Percentiles rank a stretch among this genome's conserved stretches.
phyloP scores from a whole-genome alignment of 2,888 invertebrate genomes.

The Mythimna albipuncta region DNA sequence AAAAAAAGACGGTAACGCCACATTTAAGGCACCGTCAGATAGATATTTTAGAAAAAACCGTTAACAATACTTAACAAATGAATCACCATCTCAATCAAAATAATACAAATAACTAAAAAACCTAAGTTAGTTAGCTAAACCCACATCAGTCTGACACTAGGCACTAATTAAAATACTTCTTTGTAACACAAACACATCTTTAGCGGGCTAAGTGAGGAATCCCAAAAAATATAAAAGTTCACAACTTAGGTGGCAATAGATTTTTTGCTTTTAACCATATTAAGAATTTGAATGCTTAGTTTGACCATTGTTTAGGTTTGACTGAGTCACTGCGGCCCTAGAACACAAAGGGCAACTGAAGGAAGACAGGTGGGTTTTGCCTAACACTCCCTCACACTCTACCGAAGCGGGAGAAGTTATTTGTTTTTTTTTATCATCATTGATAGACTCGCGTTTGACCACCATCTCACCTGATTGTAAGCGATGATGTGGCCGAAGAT shows the following conservation, averaged over 20 bases:
- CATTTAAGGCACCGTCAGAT: too few species aligned
- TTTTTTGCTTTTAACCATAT: conserved; percentile 50
- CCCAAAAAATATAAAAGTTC: conserved; percentile 60
- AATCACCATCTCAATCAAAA: conserved; percentile 46
- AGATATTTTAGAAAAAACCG: not conserved
- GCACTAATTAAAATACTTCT: conserved; percentile 66
- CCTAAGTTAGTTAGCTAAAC: conserved; percentile 56
- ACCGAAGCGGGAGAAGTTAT: too few species aligned
- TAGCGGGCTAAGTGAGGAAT: conserved; percentile 56
- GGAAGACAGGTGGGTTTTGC: too few species aligned
- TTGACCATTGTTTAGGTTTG: conserved; percentile 2
- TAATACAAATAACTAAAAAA: conserved; percentile 50
- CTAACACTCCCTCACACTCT: too few species aligned
- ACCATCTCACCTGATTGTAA: too few species aligned
- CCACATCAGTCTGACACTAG: conserved; percentile 67
- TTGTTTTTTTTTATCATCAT: too few species aligned
- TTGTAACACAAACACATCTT: conserved; percentile 53
- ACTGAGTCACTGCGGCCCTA: too few species aligned
- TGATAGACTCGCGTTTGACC: too few species aligned
- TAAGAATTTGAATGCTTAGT: conserved; percentile 37
- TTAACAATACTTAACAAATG: conserved; percentile 35
- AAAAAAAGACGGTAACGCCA: too few species aligned
- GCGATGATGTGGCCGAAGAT: too few species aligned
- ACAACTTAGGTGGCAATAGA: conserved; percentile 63
- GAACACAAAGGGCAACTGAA: too few species aligned